Evolutionary conservation across 2,888 invertebrate genomes (phyloP).

Genomic region (Cepaea hortensis): DNA sequence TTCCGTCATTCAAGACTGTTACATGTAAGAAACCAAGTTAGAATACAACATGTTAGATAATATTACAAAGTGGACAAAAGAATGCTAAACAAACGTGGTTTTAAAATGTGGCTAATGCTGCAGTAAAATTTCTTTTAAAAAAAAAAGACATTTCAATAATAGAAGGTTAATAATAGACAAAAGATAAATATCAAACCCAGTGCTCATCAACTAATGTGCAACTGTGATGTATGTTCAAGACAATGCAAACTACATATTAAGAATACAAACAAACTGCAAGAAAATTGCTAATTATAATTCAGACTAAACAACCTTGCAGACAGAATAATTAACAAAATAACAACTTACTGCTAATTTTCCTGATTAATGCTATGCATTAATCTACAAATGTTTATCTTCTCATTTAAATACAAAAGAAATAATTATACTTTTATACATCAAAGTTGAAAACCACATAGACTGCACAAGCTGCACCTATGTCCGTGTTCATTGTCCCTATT

Average conservation of each 20-base stretch:
- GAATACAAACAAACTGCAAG: background rate
- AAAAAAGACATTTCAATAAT: background rate
- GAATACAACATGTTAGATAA: conserved; percentile 6
- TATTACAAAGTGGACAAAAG: background rate
- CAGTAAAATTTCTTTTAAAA: background rate
- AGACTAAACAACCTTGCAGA: background rate
- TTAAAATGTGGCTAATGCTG: background rate
- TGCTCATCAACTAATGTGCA: background rate
- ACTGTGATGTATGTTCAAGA: too few relatives aligned
- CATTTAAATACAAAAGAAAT: background rate
- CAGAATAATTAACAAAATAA: too few relatives aligned
- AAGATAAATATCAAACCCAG: background rate
- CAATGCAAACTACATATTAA: background rate
- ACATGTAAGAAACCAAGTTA: background rate
- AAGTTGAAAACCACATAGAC: background rate
- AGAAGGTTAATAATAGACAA: background rate
- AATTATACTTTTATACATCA: background rate
- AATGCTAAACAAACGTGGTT: background rate
- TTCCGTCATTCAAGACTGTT: background rate
- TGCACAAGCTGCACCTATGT: background rate
- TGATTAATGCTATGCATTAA: too few relatives aligned
- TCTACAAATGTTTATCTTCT: too few relatives aligned
- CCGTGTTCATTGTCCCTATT: too few relatives aligned
- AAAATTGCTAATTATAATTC: background rate
- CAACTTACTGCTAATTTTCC: too few relatives aligned